These are phyloP conservation scores for Drosophila anomalata DNA, from an alignment of 2,888 invertebrate genomes.

Conservation along the genomic window DNA sequence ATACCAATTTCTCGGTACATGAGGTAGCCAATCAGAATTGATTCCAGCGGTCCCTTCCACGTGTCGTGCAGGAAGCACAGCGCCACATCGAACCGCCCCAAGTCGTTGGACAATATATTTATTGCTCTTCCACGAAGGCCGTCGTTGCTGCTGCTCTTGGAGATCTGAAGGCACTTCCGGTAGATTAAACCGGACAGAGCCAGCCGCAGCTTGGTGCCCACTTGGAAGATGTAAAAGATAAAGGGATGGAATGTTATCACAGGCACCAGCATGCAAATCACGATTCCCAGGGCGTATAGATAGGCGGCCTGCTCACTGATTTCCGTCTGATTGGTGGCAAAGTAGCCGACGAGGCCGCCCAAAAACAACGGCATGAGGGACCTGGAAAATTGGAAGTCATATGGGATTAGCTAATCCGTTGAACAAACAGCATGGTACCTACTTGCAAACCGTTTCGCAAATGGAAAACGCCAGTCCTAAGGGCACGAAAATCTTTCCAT, in stretches of 20 bases:
- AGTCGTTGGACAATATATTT: conserved; percentile 97
- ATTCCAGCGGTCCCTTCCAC: conserved; percentile 93
- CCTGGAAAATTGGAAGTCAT: conserved; percentile 81
- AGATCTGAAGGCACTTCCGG: conserved; percentile 88
- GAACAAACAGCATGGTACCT: conserved; percentile 30
- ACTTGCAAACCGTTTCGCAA: conserved; percentile 81
- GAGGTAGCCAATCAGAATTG: conserved; percentile 84
- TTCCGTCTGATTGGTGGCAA: conserved; percentile 85
- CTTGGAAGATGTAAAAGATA: conserved; percentile 88
- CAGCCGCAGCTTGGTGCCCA: conserved; percentile 89
- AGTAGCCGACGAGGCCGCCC: conserved; percentile 88
- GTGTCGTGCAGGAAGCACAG: conserved; percentile 94
- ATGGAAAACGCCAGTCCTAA: conserved; percentile 78
- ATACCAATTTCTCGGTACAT: conserved; percentile 86
- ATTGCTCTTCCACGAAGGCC: conserved; percentile 92
- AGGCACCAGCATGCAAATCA: conserved; percentile 85
- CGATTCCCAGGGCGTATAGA: conserved; percentile 88
- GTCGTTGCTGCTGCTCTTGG: conserved; percentile 92
- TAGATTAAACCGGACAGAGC: conserved; percentile 90
- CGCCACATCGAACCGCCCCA: conserved; percentile 95
- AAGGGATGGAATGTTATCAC: conserved; percentile 89
- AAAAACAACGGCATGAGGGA: conserved; percentile 87
- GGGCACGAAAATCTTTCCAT: conserved; percentile 82
- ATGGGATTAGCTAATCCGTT: conserved; percentile 10
- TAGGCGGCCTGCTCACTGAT: conserved; percentile 86